Conservation (phyloP, 2,113 vertebrate genomes). For the Melanocharis versteri region DNA sequence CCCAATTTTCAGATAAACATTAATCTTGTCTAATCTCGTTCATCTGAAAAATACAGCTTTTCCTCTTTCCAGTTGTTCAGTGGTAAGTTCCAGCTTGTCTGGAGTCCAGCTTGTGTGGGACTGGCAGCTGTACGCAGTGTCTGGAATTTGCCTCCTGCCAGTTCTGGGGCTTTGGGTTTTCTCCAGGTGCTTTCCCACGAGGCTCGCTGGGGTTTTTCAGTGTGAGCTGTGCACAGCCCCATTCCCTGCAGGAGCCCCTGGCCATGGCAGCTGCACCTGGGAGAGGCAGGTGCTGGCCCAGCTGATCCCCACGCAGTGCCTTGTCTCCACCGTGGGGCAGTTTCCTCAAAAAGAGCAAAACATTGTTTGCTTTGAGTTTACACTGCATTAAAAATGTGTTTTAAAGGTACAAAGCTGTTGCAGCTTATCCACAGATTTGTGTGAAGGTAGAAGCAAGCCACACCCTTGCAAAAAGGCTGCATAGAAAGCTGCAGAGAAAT, state of each 20-base stretch:
- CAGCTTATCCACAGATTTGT: neutral
- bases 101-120: neutral
- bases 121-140: neutral
- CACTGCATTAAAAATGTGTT: rapidly evolving
- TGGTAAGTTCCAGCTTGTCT: neutral
- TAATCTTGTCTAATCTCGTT: neutral
- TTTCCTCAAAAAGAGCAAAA: neutral
- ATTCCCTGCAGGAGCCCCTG: neutral
- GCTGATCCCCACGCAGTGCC: rapidly evolving
- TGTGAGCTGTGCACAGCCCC: neutral
- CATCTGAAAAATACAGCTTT: neutral
- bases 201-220: rapidly evolving
- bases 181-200: neutral
- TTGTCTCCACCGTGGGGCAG: neutral
- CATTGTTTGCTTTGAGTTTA: neutral
- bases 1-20: neutral
- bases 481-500: neutral
- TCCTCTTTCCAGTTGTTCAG: neutral
- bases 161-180: neutral
- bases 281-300: neutral
- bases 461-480: too few species aligned
- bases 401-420: neutral
- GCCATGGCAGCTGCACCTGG: neutral
- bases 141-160: neutral
- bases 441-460: neutral